phyloP scores from a whole-genome alignment of 2,797 vertebrate genomes.

The Chrysocyon brachyurus region DNA sequence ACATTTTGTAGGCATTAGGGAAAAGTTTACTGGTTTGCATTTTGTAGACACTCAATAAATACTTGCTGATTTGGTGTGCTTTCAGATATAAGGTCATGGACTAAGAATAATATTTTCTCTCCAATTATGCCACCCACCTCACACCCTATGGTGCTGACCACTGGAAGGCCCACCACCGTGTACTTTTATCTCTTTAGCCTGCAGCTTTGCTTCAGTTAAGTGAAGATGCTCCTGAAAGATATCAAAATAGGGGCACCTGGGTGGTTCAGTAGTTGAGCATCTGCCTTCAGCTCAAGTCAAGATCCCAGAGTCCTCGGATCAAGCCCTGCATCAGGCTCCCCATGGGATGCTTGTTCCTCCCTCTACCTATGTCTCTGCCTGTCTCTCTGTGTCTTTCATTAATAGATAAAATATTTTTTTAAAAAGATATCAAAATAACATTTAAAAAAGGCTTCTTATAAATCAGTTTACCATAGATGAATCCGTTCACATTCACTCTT shows the following conservation, averaged over 20 bases:
- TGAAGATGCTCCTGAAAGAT: neutral
- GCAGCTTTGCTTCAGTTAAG: neutral
- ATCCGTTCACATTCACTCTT: neutral
- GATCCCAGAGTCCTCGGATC: too few species aligned
- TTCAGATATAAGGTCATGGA: neutral
- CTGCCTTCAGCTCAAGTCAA: too few species aligned
- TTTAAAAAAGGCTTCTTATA: neutral
- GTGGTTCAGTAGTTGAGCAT: too few species aligned
- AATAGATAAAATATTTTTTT: too few species aligned
- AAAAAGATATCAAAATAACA: neutral
- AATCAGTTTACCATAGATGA: neutral
- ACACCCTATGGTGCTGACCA: neutral
- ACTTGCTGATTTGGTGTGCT: neutral
- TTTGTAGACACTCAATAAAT: neutral
- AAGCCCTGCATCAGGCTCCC: too few species aligned
- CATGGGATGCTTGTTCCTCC: too few species aligned
- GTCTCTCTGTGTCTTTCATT: too few species aligned
- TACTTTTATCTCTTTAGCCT: neutral
- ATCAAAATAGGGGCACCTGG: neutral
- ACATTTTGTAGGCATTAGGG: neutral
- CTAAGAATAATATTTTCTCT: conserved; percentile 25
- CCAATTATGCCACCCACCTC: neutral
- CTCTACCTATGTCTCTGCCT: too few species aligned
- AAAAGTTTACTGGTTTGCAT: neutral
- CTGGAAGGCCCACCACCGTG: neutral